phyloP scores from a whole-genome alignment of 2,113 vertebrate genomes.

The Todiramphus chloris region DNA sequence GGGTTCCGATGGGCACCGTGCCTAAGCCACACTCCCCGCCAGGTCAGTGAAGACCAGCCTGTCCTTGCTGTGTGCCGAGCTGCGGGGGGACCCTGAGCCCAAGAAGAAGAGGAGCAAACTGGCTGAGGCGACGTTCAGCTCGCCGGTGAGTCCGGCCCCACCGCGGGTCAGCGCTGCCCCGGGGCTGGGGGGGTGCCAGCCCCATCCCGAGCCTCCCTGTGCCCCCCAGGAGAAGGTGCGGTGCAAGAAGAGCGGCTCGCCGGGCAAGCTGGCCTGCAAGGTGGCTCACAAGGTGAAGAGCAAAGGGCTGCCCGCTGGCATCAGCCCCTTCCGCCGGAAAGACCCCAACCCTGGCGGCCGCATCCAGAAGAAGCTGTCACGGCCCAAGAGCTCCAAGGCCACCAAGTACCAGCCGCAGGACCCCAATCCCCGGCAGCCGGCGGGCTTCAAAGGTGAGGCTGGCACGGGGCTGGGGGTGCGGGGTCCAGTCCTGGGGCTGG shows the following conservation, averaged over 20 bases:
- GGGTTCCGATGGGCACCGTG: accelerated
- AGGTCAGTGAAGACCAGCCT: constrained; percentile 85
- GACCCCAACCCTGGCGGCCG: constrained; percentile 73
- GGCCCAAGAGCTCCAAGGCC: constrained; percentile 74
- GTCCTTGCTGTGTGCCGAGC: constrained; percentile 83
- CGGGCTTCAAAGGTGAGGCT: constrained; percentile 4
- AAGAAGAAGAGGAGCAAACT: constrained; percentile 86
- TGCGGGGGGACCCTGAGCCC: constrained; percentile 76
- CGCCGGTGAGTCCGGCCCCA: background rate
- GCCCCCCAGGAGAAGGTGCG: constrained; percentile 78
- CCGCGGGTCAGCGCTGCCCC: accelerated
- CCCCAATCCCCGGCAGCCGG: constrained; percentile 17
- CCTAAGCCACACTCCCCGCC: constrained; percentile 14
- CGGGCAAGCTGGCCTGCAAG: constrained; percentile 76
- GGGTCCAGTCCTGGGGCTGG: accelerated
- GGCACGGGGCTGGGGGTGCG: no score
- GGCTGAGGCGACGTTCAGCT: constrained; percentile 75
- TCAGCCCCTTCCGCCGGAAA: constrained; percentile 79
- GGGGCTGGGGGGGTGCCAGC: background rate
- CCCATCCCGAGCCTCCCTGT: background rate
- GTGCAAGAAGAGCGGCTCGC: constrained; percentile 74
- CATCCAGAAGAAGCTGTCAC: constrained; percentile 82
- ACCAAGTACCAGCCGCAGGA: constrained; percentile 73
- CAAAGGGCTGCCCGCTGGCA: constrained; percentile 77
- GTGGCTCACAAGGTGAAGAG: constrained; percentile 76